A percentile compares a stretch with the other conserved stretches of the same genome.
phyloP scores from a whole-genome alignment of 2,888 invertebrate species.

The Altica lythri region DNA sequence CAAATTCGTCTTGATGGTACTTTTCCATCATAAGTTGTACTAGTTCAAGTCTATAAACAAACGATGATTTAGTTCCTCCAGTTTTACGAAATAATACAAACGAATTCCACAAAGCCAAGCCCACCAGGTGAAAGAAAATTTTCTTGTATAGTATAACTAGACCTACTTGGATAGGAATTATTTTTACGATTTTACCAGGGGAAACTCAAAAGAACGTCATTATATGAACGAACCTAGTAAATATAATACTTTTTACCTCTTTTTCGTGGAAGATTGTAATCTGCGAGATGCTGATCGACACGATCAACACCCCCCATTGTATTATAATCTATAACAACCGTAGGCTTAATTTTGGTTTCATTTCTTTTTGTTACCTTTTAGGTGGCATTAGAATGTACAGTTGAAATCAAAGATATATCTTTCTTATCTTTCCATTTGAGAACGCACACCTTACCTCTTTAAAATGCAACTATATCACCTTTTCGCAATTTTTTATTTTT shows the following conservation, averaged over 20 bases:
- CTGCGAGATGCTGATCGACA: slow-evolving; percentile 40
- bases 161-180: too few relatives aligned
- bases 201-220: too few relatives aligned
- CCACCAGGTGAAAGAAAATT: slow-evolving; percentile 39
- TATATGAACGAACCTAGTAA: too few relatives aligned
- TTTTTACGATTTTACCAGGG: too few relatives aligned
- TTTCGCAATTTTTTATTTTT: too few relatives aligned
- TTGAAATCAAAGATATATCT: neutral
- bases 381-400: neutral
- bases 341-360: neutral
- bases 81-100: slow-evolving; percentile 27
- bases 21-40: neutral
- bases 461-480: neutral
- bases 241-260: slow-evolving; percentile 38
- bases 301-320: slow-evolving; percentile 43
- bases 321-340: too few relatives aligned
- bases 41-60: neutral
- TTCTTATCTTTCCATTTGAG: slow-evolving; percentile 8
- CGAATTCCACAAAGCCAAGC: slow-evolving; percentile 38
- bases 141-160: too few relatives aligned
- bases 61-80: neutral
- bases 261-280: slow-evolving; percentile 31
- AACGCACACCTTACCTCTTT: neutral
- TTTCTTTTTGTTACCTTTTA: neutral
- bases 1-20: neutral